Conservation (phyloP, 2,797 vertebrate genomes). For the Peromyscus eremicus region DNA sequence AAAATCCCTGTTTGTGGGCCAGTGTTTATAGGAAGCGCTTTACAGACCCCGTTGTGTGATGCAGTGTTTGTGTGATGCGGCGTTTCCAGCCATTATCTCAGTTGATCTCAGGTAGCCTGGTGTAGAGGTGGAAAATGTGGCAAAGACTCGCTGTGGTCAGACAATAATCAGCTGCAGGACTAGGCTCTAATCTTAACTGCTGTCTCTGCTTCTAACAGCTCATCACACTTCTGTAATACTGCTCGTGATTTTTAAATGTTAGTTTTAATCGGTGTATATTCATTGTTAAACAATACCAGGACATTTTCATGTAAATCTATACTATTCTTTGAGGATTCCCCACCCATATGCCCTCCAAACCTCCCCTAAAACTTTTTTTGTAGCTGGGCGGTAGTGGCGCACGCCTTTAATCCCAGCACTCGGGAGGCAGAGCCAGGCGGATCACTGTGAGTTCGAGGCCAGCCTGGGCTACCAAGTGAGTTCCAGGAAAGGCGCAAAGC, state of each 20-base stretch:
- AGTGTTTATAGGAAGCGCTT: too few relatives aligned
- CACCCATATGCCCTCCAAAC: neutral
- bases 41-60: neutral
- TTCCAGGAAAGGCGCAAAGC: too few relatives aligned
- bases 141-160: neutral
- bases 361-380: neutral
- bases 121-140: neutral
- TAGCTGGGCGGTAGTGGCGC: too few relatives aligned
- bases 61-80: neutral
- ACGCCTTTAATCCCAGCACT: too few relatives aligned
- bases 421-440: too few relatives aligned
- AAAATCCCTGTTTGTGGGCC: neutral
- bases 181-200: neutral
- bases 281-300: neutral
- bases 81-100: neutral
- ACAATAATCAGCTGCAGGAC: neutral
- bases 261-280: neutral
- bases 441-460: too few relatives aligned
- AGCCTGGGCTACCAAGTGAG: too few relatives aligned
- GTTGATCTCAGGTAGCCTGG: neutral
- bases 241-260: neutral
- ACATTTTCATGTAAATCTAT: neutral
- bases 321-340: neutral
- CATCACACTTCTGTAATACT: neutral
- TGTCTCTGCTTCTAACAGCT: neutral